Evolutionary conservation across 2,888 invertebrate genomes (phyloP).

Genomic region (Palloptera scutellata): DNA sequence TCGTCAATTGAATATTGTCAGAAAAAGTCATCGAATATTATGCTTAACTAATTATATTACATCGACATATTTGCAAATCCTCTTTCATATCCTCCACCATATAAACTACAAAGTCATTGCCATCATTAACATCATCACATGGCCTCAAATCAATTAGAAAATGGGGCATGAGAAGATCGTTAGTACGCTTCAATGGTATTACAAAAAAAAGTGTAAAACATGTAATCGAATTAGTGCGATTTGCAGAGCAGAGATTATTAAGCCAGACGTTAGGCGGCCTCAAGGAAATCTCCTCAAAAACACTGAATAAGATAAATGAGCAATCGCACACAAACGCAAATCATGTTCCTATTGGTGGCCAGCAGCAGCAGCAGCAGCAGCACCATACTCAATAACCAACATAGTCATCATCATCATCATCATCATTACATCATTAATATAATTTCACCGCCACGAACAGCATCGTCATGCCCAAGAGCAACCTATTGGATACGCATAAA

Average conservation of each 20-base stretch:
- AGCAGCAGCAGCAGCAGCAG: too few species aligned
- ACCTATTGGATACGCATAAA: background rate
- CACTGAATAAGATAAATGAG: background rate
- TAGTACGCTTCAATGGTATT: background rate
- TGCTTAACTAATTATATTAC: too few species aligned
- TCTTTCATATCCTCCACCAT: too few species aligned
- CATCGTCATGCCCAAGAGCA: slow-evolving; percentile 4
- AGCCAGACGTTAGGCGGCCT: background rate
- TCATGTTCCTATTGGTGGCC: background rate
- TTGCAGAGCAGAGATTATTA: background rate
- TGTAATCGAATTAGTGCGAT: slow-evolving; percentile 16
- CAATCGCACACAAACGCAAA: slow-evolving; percentile 1
- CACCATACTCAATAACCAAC: background rate
- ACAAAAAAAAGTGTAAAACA: slow-evolving; percentile 1
- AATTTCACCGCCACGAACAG: background rate
- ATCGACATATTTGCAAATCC: too few species aligned
- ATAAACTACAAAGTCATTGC: too few species aligned
- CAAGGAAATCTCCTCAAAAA: background rate
- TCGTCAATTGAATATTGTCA: too few species aligned
- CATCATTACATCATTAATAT: background rate
- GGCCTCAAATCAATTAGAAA: slow-evolving; percentile 47
- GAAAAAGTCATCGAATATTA: too few species aligned
- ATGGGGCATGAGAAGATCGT: slow-evolving; percentile 14
- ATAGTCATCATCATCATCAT: background rate
- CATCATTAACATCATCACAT: slow-evolving; percentile 28